Percentiles rank a stretch among this genome's conserved stretches.
Conservation (phyloP, 2,797 vertebrate species). For the Sebastes matsubarae region DNA sequence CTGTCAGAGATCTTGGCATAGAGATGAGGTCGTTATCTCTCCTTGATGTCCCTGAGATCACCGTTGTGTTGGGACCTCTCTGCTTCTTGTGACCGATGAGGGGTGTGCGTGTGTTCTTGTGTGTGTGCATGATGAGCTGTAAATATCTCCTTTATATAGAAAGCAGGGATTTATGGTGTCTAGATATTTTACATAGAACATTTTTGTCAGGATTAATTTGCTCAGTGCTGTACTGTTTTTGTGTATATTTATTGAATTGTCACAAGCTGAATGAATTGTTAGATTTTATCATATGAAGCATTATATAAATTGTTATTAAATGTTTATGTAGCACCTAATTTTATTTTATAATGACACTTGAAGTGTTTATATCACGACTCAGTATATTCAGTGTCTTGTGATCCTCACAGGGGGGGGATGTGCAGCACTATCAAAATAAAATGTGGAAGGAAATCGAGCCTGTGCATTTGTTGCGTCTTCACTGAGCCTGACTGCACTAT, state of each 20-base stretch:
- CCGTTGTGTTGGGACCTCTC: conserved; percentile 71
- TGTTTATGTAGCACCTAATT: conserved; percentile 4
- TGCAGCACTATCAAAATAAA: conserved; percentile 37
- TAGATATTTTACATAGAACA: not conserved
- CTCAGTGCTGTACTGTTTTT: conserved; percentile 18
- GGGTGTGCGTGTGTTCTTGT: not conserved
- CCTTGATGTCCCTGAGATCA: conserved; percentile 23
- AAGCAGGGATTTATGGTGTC: conserved; percentile 12
- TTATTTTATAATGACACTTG: not conserved
- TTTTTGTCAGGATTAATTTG: not conserved
- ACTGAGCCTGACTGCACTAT: not conserved
- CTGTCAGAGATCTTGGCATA: conserved; percentile 77
- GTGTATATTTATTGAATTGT: conserved; percentile 64
- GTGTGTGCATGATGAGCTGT: conserved; percentile 23
- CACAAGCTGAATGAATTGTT: conserved; percentile 1
- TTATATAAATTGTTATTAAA: not conserved
- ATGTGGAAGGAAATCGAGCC: not conserved
- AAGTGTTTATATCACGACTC: not conserved
- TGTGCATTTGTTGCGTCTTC: conserved; percentile 13
- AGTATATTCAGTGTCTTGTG: not conserved
- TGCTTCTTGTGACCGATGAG: conserved; percentile 81
- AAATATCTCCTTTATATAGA: conserved; percentile 40
- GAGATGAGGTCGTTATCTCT: conserved; percentile 14
- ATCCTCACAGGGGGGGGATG: not conserved
- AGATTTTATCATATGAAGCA: not conserved